A percentile compares a stretch with the other conserved stretches of the same genome.
Conservation (phyloP, 1,140 invertebrate genomes). For the Drosophila ercepeae region DNA sequence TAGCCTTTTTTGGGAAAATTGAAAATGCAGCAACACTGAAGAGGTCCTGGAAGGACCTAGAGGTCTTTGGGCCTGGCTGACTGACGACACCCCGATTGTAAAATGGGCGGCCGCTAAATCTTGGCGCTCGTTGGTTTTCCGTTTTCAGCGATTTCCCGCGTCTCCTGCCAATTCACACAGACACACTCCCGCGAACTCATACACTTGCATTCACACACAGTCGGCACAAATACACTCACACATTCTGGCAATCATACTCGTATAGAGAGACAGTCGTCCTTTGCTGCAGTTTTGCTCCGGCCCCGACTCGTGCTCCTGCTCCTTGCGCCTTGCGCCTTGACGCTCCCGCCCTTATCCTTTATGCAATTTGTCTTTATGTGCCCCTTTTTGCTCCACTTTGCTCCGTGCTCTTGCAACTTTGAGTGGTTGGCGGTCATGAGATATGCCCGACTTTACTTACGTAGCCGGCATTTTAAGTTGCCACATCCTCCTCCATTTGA, state of each 20-base stretch:
- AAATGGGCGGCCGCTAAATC: constrained; percentile 40
- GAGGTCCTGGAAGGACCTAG: not conserved
- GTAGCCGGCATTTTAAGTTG: constrained; percentile 55
- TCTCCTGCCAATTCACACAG: constrained; percentile 19
- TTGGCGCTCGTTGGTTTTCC: constrained; percentile 45
- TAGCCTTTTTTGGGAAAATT: not conserved
- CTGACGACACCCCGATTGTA: constrained; percentile 32
- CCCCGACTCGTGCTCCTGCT: constrained; percentile 14
- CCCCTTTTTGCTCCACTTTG: constrained; percentile 42
- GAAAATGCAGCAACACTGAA: constrained; percentile 11
- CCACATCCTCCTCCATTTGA: constrained; percentile 46
- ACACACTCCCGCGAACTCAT: constrained; percentile 3
- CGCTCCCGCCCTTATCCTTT: constrained; percentile 49
- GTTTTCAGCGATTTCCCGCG: constrained; percentile 47
- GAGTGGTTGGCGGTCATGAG: constrained; percentile 54
- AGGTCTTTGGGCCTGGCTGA: constrained; percentile 22
- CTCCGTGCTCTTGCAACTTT: constrained; percentile 31
- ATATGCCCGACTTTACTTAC: constrained; percentile 46
- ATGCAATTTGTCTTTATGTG: constrained; percentile 66
- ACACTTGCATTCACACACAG: not conserved
- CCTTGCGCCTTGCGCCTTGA: constrained; percentile 19
- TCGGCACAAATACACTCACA: not conserved
- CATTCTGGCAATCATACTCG: constrained; percentile 37
- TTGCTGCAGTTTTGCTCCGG: constrained; percentile 32
- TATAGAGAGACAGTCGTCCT: constrained; percentile 25